phyloP scores from a whole-genome alignment of 2,797 vertebrate species.

The Menidia menidia region DNA sequence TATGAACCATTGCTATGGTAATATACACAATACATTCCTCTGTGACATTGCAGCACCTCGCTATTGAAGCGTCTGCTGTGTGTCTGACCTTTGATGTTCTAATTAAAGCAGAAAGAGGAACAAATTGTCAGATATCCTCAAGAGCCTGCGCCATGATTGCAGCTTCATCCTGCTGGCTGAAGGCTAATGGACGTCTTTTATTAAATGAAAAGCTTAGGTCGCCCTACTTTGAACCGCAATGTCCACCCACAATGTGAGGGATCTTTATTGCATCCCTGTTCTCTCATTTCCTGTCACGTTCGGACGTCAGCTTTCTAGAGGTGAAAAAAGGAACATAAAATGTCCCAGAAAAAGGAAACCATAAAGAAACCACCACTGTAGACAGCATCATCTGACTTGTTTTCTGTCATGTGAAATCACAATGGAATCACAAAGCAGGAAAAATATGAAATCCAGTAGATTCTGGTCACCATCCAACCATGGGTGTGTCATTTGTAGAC shows the following conservation, averaged over 20 bases:
- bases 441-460: too few relatives aligned
- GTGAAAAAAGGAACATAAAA: not conserved
- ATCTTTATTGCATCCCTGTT: slow-evolving; percentile 14
- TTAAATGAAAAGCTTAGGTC: slow-evolving; percentile 24
- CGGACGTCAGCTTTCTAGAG: not conserved
- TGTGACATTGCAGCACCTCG: slow-evolving; percentile 13
- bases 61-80: slow-evolving; percentile 26
- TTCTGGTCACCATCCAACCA: too few relatives aligned
- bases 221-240: slow-evolving; percentile 8
- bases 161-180: slow-evolving; percentile 17
- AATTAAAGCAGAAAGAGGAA: slow-evolving; percentile 54
- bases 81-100: slow-evolving; percentile 56
- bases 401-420: too few relatives aligned
- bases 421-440: too few relatives aligned
- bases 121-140: slow-evolving; percentile 41
- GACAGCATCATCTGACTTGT: too few relatives aligned
- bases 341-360: not conserved
- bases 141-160: slow-evolving; percentile 24
- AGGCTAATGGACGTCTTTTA: slow-evolving; percentile 33
- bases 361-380: not conserved
- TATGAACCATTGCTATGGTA: slow-evolving; percentile 9
- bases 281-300: slow-evolving; percentile 5
- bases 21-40: slow-evolving; percentile 18
- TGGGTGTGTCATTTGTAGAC: too few relatives aligned
- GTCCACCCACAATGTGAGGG: slow-evolving; percentile 7